Evolutionary conservation across 2,113 vertebrate genomes (phyloP), one percentile per base, ranked within the genome.

Genomic region (Gymnarchus niloticus): DNA sequence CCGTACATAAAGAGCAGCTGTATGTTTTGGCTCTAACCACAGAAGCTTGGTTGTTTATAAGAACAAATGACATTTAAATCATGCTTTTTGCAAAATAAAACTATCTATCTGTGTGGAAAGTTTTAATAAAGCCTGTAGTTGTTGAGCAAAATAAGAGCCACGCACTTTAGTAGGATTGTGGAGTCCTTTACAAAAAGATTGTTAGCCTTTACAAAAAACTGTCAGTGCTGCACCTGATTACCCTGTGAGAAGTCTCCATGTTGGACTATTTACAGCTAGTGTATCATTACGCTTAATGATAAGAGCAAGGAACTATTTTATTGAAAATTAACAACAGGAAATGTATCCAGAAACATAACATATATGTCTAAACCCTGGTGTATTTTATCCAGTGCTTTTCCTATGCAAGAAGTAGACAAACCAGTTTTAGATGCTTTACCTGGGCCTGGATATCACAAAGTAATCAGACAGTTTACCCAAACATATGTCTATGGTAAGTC

Each of bases 61-160:
- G 33, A 83, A 83, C 41, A 83, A 83, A 83, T 28, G 57, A 51
- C 37, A 57, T 44, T 81, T 83, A 23, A 83, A 83, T 44, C 17
- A 44, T 37, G 57, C 14, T 54, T 82, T 65, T 0, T 52, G 48
- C 28, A 33, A 54, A 82, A 33, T 56, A 82, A 82, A 82, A 54
- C 5, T 49, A 82, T 82, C 25, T 54, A 33, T 54, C 80, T 82
- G 80, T 82, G 51, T 10, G 14, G 6, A 3, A 51, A 54, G 28
- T 28, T 54, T 82, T 56, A n/a, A n/a, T 23, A 78, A 23, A 78
- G 44, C 76, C 76, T 78, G 44, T n/a, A 78, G 76, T 78, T 56
- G 37, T 54, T 48, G 80, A 14, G 46, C n/a, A 28, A 81, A 81
- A 52, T 51, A 28, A 25, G 10, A n/a, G 6, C 17, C 23, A 82